Base-by-base conservation (phyloP, 2,113 vertebrate species). In the Planiliza haematocheilus region DNA sequence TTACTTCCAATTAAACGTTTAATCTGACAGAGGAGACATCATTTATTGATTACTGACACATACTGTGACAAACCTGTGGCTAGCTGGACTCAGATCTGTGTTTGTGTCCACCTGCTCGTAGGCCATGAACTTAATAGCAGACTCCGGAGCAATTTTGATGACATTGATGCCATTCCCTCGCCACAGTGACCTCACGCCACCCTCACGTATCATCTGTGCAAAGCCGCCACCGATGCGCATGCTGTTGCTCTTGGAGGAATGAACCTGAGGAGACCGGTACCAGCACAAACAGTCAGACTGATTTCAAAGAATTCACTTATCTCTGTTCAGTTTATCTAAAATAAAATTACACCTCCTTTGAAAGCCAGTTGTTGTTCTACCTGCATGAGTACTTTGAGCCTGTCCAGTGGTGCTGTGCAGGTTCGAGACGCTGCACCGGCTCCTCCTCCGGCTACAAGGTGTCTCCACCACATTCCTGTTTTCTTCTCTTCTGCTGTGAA, bases 331-430 rank as follows among this genome's bases (percentile, higher is more conserved):
- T 48, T 49, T 3, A 2, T 17, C 8, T 8, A 5, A 0, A 51
- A 4, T 30, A 10, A 18, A 37, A 43, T 4, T 2, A 30, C 24
- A 30, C 5, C n/a, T n/a, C n/a, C n/a, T 30, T 30, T 30, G 24
- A 30, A 30, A 30, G 1, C 16, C 30, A 48, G 13, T 13, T 17
- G 62, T 38, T 36, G 3, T 21, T 82, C 66, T 89, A 98, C 97
- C 96, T 99, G 97, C 97, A 99, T 99, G 53, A 98, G 93, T 43
- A 99, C 97, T 91, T 99, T 99, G 17, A 98, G 92, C 10, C 97
- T 91, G 88, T 99, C 97, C 84, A 99, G 91, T 0, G 97, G 97
- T 1, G 97, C 97, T 0, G 97, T 99, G 70, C 97, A 98, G 60
- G 97, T 98, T 48, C 97, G 94, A 41, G 97, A 99, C 50, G 95